phyloP scores from a whole-genome alignment of 2,888 invertebrate species.

The Drosophila lacicola region DNA sequence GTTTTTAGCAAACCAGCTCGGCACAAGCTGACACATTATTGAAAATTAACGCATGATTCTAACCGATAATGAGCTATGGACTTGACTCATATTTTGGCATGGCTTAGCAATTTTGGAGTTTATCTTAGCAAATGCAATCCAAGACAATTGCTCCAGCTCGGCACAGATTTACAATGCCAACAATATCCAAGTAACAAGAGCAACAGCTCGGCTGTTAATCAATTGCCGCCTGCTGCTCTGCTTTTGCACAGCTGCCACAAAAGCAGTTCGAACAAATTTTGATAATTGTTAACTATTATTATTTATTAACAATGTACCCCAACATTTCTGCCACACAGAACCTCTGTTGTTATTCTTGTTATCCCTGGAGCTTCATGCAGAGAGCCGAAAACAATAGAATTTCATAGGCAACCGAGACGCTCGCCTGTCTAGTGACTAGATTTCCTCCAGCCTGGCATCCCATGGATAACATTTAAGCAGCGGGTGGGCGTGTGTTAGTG shows the following conservation, averaged over 20 bases:
- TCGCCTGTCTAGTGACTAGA: slow-evolving; percentile 18
- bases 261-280: slow-evolving; percentile 61
- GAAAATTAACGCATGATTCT: no score
- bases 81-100: neutral
- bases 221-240: slow-evolving; percentile 26
- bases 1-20: no score
- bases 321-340: slow-evolving; percentile 14
- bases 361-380: neutral
- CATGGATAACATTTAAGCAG: slow-evolving; percentile 41
- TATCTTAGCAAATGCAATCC: slow-evolving; percentile 35
- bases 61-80: neutral
- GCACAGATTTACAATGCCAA: slow-evolving; percentile 16
- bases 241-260: slow-evolving; percentile 8
- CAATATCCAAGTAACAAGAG: slow-evolving; percentile 13
- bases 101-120: slow-evolving; percentile 29
- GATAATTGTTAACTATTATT: slow-evolving; percentile 68
- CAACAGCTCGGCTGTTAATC: slow-evolving; percentile 27
- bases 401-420: slow-evolving; percentile 3
- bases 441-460: slow-evolving; percentile 18
- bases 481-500: slow-evolving; percentile 28
- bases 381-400: slow-evolving; percentile 35
- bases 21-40: no score
- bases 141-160: slow-evolving; percentile 32
- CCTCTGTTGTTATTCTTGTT: slow-evolving; percentile 36
- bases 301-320: slow-evolving; percentile 38